Evolutionary conservation across 1,140 invertebrate genomes (phyloP), one percentile per base, ranked within the genome.

Genomic region (Drosophila sp.): DNA sequence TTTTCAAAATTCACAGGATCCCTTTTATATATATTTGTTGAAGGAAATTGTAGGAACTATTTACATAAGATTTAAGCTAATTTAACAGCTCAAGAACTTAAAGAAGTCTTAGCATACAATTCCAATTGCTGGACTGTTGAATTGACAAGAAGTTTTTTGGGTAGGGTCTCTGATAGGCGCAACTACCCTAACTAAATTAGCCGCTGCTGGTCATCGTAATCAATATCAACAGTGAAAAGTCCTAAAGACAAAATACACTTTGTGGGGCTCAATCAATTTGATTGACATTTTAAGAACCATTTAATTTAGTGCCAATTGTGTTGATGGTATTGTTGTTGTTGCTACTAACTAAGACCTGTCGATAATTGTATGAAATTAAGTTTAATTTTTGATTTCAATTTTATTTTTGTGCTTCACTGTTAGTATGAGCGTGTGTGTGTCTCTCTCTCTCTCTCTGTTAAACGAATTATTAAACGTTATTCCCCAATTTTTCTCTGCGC

Each of bases 181-280:
- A 4, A 3, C 4, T 41, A 41, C 11, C 40, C 40, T 17, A 17
- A 10, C 25, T 50, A 50, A 55, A 17, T 62, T 63, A 64, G 56
- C 32, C 8, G 23, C 44, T 50, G 23, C 29, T 58, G 47, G 40
- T 60, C 38, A 55, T 35, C 44, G 55, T 56, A 69, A 69, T 70
- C 72, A 32, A 71, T 33, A 35, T 30, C 41, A 66, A 33, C 29
- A 62, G 27, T 62, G 27, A 33, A 54, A 50, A 38, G 35, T 33
- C 25, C 55, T 29, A 32, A 35, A 73, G 35, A 38, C 17, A 6
- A 63, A 47, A 38, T 60, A 70, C 38, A 54, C 29, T 61, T 70
- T 65, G 47, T 44, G 75, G 70, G 78, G 84, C 76, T 89, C 76
- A 84, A 87, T 87, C 84, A 87, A 63, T 7, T 72, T 87, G 84